Conservation (phyloP, 2,888 invertebrate genomes). For the Thumatha senex region DNA sequence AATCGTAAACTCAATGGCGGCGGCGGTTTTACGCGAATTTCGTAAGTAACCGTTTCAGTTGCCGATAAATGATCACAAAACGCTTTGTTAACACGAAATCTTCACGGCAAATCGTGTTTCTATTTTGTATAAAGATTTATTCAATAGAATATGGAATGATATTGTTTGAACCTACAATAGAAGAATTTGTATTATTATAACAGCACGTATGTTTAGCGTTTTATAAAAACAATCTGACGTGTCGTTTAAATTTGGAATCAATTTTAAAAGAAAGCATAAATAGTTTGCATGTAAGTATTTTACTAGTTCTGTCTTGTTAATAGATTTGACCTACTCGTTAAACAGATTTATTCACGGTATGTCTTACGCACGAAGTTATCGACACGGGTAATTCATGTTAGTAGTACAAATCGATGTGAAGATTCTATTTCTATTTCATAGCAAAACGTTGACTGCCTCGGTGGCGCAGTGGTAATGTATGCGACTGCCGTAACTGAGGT, state of each 20-base stretch:
- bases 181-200: constrained; percentile 25
- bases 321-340: constrained; percentile 12
- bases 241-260: constrained; percentile 11
- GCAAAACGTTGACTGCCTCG: too few relatives aligned
- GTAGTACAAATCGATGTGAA: constrained; percentile 49
- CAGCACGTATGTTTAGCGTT: constrained; percentile 14
- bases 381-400: constrained; percentile 15
- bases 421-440: constrained; percentile 66
- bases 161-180: constrained; percentile 28
- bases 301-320: constrained; percentile 6
- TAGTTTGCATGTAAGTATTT: constrained; percentile 3
- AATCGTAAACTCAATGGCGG: constrained; percentile 39
- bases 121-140: constrained; percentile 31
- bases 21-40: constrained; percentile 48
- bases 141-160: constrained; percentile 37
- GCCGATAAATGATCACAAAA: constrained; percentile 43
- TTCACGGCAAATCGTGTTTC: constrained; percentile 42
- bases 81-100: constrained; percentile 40
- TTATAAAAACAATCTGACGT: constrained; percentile 14
- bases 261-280: constrained; percentile 6
- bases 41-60: constrained; percentile 46
- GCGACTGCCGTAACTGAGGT: too few relatives aligned
- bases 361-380: constrained; percentile 7
- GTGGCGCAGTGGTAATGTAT: too few relatives aligned
- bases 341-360: constrained; percentile 26